Base-by-base conservation (phyloP, 1,140 invertebrate species). In the Triops cancriformis region DNA sequence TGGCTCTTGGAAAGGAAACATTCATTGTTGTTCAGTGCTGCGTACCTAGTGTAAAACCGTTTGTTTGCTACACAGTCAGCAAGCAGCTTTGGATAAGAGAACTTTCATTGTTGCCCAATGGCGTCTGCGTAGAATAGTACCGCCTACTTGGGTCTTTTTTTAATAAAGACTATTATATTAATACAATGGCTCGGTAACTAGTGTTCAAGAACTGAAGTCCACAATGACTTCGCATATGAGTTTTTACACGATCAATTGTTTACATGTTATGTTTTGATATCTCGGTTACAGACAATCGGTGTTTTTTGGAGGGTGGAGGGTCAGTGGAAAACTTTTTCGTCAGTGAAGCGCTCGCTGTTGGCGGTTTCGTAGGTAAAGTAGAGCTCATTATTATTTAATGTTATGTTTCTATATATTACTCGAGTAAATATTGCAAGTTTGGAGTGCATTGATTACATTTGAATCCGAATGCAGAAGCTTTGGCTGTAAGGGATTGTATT, bases 301-400 rank as follows among this genome's bases (percentile, higher is more conserved):
- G 94, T 83, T 96, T 93, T 84, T 84, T 97, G 82, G 91, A 94
- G 84, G 94, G 92, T 81, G 94, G 94, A 31, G 93, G 92, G 31
- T 94, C 94, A 0, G 93, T 94, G 3, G 93, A 94, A 83, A 94
- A 92, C 83, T 94, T 96, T 82, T 93, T 95, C 83, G 93, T 96
- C 78, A 91, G 90, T 82, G 94, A 96, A 87, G 92, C 94, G 83
- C 85, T 91, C 23, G 87, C 89, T 12, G 90, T 96, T 42, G 93
- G 93, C 78, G 90, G 90, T 77, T 88, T 90, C 45, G 89, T 95
- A 74, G 93, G 92, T 85, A 84, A 85, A 81, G 78, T 81, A 10
- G 75, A 79, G 79, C 81, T 83, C 14, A 76, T 51, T 45, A 12
- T 43, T 18, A 12, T 51, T 12, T 26, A 51, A 18, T n/a, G n/a